These are phyloP conservation scores for Mobula birostris DNA, from an alignment of 2,113 vertebrate species.

Conservation along the genomic window DNA sequence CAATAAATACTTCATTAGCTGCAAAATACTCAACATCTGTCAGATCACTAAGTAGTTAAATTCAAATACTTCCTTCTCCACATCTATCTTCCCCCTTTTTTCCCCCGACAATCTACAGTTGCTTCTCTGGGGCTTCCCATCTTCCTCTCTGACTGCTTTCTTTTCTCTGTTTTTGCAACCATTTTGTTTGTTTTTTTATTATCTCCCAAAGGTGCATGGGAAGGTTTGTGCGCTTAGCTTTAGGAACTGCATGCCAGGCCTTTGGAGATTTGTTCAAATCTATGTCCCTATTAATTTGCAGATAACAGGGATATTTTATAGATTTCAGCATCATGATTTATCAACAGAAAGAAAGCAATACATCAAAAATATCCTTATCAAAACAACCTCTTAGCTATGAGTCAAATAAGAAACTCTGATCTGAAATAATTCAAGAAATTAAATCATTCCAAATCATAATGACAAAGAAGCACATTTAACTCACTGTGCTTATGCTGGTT, in stretches of 20 bases:
- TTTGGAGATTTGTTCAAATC: neutral
- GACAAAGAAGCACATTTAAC: too few relatives aligned
- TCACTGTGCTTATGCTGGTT: too few relatives aligned
- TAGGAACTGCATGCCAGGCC: neutral
- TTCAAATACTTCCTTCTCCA: neutral
- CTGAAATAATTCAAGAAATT: neutral
- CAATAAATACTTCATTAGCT: neutral
- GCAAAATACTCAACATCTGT: neutral
- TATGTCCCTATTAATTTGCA: neutral
- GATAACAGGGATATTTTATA: too few relatives aligned
- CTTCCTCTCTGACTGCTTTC: neutral
- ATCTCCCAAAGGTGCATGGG: neutral
- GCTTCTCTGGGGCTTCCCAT: neutral
- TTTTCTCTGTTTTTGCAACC: neutral
- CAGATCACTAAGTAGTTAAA: neutral
- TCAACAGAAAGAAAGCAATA: neutral
- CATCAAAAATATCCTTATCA: neutral
- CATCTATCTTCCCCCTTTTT: neutral
- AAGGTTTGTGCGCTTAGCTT: neutral
- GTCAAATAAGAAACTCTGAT: neutral
- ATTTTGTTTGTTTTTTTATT: neutral
- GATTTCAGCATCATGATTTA: neutral
- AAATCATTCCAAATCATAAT: too few relatives aligned
- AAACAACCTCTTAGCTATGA: neutral
- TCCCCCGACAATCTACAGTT: too few relatives aligned